phyloP scores from a whole-genome alignment of 2,113 vertebrate species.

The Aphyosemion australe region DNA sequence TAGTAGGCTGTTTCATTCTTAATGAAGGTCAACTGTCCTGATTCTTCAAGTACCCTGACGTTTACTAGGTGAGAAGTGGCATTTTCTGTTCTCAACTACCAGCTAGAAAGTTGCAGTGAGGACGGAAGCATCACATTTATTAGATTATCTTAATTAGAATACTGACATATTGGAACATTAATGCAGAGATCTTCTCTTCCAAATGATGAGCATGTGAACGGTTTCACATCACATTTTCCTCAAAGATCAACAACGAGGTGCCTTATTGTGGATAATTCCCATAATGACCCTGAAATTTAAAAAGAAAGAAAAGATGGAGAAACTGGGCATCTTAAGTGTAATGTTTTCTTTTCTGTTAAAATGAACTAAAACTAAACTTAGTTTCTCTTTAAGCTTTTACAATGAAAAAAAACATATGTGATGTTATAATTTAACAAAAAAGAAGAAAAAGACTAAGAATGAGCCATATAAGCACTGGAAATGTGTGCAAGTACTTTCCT shows the following conservation, averaged over 20 bases:
- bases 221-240: conserved; percentile 12
- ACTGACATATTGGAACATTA: conserved; percentile 17
- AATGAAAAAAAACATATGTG: not conserved
- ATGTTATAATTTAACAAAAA: too few species aligned
- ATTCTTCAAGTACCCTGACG: conserved; percentile 1
- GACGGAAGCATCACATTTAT: conserved; percentile 16
- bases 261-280: conserved; percentile 93
- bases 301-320: not conserved
- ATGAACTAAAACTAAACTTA: not conserved
- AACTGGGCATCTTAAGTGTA: not conserved
- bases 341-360: not conserved
- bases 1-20: conserved; percentile 1
- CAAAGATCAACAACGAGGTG: conserved; percentile 13
- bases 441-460: too few species aligned
- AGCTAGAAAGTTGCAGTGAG: not conserved
- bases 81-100: not conserved
- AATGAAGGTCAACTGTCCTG: not conserved
- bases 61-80: not conserved
- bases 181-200: conserved; percentile 35
- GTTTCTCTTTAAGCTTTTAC: not conserved
- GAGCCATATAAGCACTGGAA: too few species aligned
- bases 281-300: conserved; percentile 86
- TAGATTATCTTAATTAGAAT: conserved; percentile 22
- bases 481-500: too few species aligned
- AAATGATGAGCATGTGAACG: conserved; percentile 6